Base-by-base conservation (phyloP, 2,888 invertebrate species). In the Limnephilus lunatus region DNA sequence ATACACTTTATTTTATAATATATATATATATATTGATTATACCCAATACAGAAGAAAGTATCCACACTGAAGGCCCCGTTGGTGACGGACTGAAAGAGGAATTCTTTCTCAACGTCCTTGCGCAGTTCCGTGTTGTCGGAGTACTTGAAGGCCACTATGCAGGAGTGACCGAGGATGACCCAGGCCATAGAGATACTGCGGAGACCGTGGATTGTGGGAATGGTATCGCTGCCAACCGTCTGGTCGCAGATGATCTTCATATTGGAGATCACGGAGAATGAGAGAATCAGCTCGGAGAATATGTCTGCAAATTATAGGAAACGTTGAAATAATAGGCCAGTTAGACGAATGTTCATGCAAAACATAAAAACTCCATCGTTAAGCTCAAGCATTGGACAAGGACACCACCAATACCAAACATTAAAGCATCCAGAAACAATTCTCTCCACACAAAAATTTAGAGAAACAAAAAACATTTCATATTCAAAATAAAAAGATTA, bases 51-150 rank as follows among this genome's bases (percentile, higher is more conserved):
- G 96, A 98, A 98, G 96, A 98, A 98, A 0, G 98, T 98, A 94
- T 98, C 98, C 0, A 98, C 98, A 93, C 98, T 98, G 95, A 98
- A 98, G 0, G 98, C 97, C 0, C 98, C 98, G 94, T 98, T 98
- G 93, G 97, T 96, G 93, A 98, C 97, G 0, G 98, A 97, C 95
- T 98, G 98, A 95, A 98, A 98, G 95, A 97, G 96, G 95, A 98
- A 98, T 94, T 97, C 97, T 95, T 97, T 97, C 95, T 98, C 98
- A 80, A 98, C 97, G 92, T 98, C 96, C 94, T 96, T 97, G 93
- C 97, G 95, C 94, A 97, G 96, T 90, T 97, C 97, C 95, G 98
- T 98, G 95, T 98, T 98, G 95, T 98, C 98, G 85, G 98, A 97
- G 94, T 98, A 98, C 96, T 98, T 98, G 95, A 98, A 98, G 4